Evolutionary conservation across 2,797 vertebrate genomes (phyloP).

Genomic region (Aselliscus stoliczkanus): DNA sequence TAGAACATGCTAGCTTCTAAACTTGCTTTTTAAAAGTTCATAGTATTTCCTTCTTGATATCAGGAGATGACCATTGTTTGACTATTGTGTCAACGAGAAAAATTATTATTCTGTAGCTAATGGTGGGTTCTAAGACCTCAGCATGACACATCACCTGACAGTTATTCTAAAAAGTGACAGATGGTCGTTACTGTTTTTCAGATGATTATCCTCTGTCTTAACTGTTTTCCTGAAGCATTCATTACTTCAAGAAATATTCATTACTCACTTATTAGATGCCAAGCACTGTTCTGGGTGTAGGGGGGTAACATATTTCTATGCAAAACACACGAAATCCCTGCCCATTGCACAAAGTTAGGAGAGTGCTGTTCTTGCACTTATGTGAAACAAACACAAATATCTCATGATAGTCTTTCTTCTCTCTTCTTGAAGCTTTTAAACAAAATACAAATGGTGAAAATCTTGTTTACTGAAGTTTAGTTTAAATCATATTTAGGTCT

Average conservation of each 20-base stretch:
- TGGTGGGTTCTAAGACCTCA: neutral
- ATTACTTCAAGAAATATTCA: neutral
- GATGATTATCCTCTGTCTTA: neutral
- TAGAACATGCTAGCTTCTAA: slow-evolving; percentile 15
- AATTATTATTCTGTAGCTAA: neutral
- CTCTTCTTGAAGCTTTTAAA: slow-evolving; percentile 31
- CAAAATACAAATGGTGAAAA: neutral
- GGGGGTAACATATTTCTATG: neutral
- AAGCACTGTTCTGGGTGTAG: neutral
- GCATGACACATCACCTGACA: neutral
- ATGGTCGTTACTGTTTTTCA: neutral
- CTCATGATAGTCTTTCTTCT: neutral
- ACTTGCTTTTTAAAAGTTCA: neutral
- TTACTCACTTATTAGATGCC: neutral
- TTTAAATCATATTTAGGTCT: neutral
- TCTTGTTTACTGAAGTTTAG: neutral
- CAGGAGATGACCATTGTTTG: neutral
- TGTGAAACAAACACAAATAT: neutral
- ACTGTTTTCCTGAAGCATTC: slow-evolving; percentile 1
- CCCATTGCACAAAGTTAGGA: neutral
- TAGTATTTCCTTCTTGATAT: neutral
- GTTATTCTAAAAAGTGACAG: neutral
- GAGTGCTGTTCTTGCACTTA: neutral
- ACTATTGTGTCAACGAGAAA: neutral
- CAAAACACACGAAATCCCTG: neutral